Conservation (phyloP, 2,888 invertebrate genomes). For the Leptinotarsa peninsularis region DNA sequence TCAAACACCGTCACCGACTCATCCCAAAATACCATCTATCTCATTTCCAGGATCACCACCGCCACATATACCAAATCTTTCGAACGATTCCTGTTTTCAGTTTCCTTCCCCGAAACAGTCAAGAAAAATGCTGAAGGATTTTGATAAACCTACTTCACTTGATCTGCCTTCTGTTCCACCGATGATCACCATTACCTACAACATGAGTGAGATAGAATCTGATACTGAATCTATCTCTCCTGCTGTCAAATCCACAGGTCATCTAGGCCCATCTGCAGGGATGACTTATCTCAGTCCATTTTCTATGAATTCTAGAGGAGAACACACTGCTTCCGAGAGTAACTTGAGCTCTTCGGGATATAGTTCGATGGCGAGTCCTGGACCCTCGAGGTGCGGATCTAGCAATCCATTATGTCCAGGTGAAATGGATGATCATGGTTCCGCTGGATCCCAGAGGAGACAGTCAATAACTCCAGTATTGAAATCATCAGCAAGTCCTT, state of each 20-base stretch:
- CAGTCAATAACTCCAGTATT: conserved; percentile 71
- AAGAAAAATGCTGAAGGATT: conserved; percentile 71
- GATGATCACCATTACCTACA: conserved; percentile 80
- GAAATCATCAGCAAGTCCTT: conserved; percentile 68
- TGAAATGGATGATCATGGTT: conserved; percentile 80
- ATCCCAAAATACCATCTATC: conserved; percentile 66
- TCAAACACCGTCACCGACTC: conserved; percentile 78
- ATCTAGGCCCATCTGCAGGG: conserved; percentile 65
- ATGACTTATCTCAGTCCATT: conserved; percentile 86
- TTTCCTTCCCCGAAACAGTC: conserved; percentile 56
- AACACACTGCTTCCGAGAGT: conserved; percentile 84
- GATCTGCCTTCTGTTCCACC: conserved; percentile 76
- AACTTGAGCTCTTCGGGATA: conserved; percentile 88
- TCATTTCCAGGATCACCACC: conserved; percentile 70
- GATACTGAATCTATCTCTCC: conserved; percentile 78
- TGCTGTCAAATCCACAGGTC: conserved; percentile 65
- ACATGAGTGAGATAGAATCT: conserved; percentile 81
- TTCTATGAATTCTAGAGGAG: conserved; percentile 77
- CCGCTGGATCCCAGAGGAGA: conserved; percentile 65
- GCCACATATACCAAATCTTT: conserved; percentile 64
- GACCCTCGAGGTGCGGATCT: conserved; percentile 84
- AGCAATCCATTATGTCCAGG: conserved; percentile 83
- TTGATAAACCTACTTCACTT: conserved; percentile 73
- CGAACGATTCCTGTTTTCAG: conserved; percentile 56
- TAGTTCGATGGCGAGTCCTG: conserved; percentile 87